These are phyloP conservation scores for Gymnocephalus cernua DNA, from an alignment of 2,113 vertebrate species.

Conservation along the genomic window DNA sequence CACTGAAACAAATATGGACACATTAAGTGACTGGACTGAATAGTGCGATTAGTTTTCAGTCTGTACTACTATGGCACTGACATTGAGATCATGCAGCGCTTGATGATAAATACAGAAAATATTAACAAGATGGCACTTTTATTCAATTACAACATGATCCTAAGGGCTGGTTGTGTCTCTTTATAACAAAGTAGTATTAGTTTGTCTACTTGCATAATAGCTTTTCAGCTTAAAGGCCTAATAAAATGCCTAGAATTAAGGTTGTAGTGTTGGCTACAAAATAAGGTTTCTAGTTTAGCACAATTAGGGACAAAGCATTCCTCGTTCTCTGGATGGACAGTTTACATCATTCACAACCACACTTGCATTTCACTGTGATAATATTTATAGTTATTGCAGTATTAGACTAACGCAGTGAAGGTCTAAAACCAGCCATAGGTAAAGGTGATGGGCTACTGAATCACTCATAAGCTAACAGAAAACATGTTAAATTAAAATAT, in stretches of 20 bases:
- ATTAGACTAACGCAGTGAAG: constrained; percentile 16
- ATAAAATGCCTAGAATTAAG: not conserved
- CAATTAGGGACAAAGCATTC: not conserved
- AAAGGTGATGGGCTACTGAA: not conserved
- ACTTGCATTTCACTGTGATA: not conserved
- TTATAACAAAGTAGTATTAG: not conserved
- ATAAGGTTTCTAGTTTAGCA: constrained; percentile 10
- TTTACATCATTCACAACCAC: constrained; percentile 5
- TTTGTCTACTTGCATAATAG: not conserved
- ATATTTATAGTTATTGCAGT: constrained; percentile 10
- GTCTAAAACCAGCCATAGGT: constrained; percentile 22
- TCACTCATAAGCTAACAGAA: not conserved
- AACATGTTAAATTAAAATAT: constrained; percentile 19
- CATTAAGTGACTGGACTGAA: constrained; percentile 11
- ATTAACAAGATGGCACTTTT: constrained; percentile 24
- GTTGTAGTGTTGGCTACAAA: constrained; percentile 5
- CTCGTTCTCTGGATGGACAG: not conserved
- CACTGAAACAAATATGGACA: constrained; percentile 6
- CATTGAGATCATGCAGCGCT: constrained; percentile 16
- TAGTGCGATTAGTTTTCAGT: constrained; percentile 38
- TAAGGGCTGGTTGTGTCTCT: not conserved
- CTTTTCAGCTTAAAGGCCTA: constrained; percentile 1
- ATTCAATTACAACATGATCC: not conserved
- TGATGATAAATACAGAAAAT: constrained; percentile 37
- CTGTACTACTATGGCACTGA: constrained; percentile 38